phyloP scores from a whole-genome alignment of 2,888 invertebrate species.

The Lymantria monacha region DNA sequence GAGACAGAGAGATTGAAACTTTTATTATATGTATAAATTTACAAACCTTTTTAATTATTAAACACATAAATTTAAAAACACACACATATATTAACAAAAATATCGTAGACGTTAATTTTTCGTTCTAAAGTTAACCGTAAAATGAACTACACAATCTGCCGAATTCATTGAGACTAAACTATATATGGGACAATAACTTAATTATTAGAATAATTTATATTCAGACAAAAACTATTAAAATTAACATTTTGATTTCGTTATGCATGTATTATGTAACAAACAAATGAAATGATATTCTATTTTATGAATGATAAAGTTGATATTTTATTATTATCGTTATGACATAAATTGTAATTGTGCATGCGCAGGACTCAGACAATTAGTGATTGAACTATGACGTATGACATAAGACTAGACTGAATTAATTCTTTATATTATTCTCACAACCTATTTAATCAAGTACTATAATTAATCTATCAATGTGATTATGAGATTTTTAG shows the following conservation, averaged over 20 bases:
- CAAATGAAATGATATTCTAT: neutral
- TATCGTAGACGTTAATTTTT: too few species aligned
- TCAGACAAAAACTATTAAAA: neutral
- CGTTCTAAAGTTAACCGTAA: too few species aligned
- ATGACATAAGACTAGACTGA: constrained; percentile 9
- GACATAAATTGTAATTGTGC: constrained; percentile 20
- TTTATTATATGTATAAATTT: too few species aligned
- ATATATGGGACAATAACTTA: neutral
- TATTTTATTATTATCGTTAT: neutral
- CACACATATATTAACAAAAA: too few species aligned
- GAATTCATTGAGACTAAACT: neutral
- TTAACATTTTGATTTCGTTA: neutral
- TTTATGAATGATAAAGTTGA: neutral
- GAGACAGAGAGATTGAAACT: too few species aligned
- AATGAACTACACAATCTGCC: neutral
- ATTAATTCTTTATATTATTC: too few species aligned
- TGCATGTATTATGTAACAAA: neutral
- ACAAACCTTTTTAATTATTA: too few species aligned
- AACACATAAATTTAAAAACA: too few species aligned
- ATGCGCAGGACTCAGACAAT: constrained; percentile 19
- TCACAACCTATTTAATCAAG: too few species aligned
- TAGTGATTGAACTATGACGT: constrained; percentile 21
- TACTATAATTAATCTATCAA: too few species aligned
- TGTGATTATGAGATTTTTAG: too few species aligned
- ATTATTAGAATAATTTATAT: neutral